A percentile compares a stretch with the other conserved stretches of the same genome.
phyloP scores from a whole-genome alignment of 2,113 vertebrate species.

The Papio anubis region DNA sequence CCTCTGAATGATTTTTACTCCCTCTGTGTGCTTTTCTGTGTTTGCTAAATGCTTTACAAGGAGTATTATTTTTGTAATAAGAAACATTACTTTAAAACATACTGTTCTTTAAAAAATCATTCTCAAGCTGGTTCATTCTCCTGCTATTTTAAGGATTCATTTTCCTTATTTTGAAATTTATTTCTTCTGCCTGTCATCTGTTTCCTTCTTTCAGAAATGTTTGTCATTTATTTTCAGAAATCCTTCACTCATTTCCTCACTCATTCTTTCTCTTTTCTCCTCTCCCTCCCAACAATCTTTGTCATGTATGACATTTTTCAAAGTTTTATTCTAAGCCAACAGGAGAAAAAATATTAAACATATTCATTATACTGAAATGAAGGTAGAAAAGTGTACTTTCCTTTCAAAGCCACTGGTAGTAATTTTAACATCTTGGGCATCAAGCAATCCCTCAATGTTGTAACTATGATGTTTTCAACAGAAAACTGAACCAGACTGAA shows the following conservation, averaged over 20 bases:
- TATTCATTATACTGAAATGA: background rate
- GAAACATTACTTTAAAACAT: background rate
- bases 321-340: background rate
- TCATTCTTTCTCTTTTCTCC: background rate
- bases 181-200: background rate
- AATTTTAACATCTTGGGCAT: background rate
- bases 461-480: background rate
- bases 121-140: background rate
- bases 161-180: background rate
- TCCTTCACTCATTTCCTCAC: background rate
- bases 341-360: background rate
- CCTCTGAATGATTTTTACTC: background rate
- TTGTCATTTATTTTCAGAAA: background rate
- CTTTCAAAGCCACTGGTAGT: background rate
- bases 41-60: background rate
- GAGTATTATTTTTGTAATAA: background rate
- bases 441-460: background rate
- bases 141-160: background rate
- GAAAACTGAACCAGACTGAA: background rate
- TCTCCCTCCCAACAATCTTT: background rate
- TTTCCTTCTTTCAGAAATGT: background rate
- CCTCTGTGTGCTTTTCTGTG: background rate
- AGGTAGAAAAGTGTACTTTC: background rate
- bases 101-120: background rate
- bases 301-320: background rate